These are phyloP conservation scores for Xanthorhoe designata DNA, from an alignment of 2,888 invertebrate genomes.

Conservation along the genomic window DNA sequence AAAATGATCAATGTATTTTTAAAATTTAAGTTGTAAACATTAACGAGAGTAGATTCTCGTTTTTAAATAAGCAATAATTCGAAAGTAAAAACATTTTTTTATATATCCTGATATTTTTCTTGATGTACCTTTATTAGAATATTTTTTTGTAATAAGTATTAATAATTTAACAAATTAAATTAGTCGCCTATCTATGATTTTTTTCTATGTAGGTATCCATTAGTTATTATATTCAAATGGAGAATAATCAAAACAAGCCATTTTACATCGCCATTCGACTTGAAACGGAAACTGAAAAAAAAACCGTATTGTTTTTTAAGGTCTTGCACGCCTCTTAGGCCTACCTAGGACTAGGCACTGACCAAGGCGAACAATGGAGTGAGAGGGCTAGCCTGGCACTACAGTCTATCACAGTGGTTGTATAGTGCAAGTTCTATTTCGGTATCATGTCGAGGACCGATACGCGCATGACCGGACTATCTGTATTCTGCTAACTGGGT, in stretches of 20 bases:
- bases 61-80: too few species aligned
- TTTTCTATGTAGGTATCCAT: too few species aligned
- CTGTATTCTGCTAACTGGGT: conserved; percentile 53
- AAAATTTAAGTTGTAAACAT: too few species aligned
- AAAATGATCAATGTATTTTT: too few species aligned
- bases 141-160: too few species aligned
- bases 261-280: neutral
- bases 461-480: conserved; percentile 77
- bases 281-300: neutral
- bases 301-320: neutral
- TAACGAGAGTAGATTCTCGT: too few species aligned
- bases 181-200: too few species aligned
- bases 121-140: too few species aligned
- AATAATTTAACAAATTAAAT: too few species aligned
- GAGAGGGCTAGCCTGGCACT: conserved; percentile 47
- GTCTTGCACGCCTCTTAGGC: conserved; percentile 3
- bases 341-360: conserved; percentile 33
- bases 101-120: too few species aligned
- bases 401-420: conserved; percentile 45
- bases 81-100: too few species aligned
- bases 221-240: neutral
- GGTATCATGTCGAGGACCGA: conserved; percentile 67
- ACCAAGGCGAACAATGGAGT: conserved; percentile 53
- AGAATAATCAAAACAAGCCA: neutral
- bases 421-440: conserved; percentile 68